A percentile compares a stretch with the other conserved stretches of the same genome.
These are phyloP conservation scores for Lophius americanus DNA, from an alignment of 2,797 vertebrate species.

Conservation along the genomic window DNA sequence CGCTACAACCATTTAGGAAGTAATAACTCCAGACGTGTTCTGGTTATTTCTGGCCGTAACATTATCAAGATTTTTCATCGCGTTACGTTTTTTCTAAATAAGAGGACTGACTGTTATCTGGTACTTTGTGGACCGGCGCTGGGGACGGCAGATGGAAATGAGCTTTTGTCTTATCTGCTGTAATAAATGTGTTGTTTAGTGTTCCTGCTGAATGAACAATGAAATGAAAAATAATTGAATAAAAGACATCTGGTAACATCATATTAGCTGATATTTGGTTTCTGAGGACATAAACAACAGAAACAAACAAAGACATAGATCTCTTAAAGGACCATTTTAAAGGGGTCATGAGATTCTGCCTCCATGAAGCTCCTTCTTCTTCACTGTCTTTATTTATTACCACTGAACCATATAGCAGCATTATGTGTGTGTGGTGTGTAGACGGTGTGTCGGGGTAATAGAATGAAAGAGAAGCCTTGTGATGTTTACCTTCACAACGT, in stretches of 20 bases:
- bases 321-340: too few species aligned
- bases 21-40: background rate
- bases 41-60: background rate
- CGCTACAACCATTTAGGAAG: background rate
- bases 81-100: background rate
- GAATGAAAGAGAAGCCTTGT: too few species aligned
- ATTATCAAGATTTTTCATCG: background rate
- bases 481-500: too few species aligned
- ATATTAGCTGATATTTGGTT: background rate
- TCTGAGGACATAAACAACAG: background rate
- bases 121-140: background rate
- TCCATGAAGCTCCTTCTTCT: too few species aligned
- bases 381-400: too few species aligned
- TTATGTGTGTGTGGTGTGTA: too few species aligned
- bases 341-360: too few species aligned
- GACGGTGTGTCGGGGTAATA: too few species aligned
- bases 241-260: background rate
- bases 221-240: background rate
- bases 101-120: background rate
- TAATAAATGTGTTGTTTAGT: background rate
- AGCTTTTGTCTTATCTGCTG: background rate
- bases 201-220: background rate
- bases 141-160: background rate
- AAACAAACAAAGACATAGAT: too few species aligned
- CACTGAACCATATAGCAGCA: too few species aligned